Evolutionary conservation across 2,797 vertebrate genomes (phyloP), one percentile per base, ranked within the genome.

Genomic region (Arctocebus calabarensis): DNA sequence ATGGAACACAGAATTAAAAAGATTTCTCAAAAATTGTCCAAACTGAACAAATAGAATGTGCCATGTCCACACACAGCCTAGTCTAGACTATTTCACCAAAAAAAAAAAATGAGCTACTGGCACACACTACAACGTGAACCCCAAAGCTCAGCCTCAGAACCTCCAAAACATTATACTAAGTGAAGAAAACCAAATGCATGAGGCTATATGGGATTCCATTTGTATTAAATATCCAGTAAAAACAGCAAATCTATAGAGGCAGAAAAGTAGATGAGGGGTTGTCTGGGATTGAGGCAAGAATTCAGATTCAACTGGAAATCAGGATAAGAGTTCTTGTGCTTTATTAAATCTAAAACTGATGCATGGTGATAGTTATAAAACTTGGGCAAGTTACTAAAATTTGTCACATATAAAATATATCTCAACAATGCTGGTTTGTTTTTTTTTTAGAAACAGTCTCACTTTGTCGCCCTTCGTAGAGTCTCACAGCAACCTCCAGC

Each of bases 281-380:
- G 48, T 62, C 34, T 83, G 71, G 40, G 78, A 22, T 78, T 86
- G 43, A n/a, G 37, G 19, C 57, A 19, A n/a, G 32, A 89, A 89
- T 61, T 34, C 25, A 5, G 13, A 57, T 45, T 55, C 89, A 59
- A 71, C 48, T 62, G 3, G 74, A 40, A 91, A 83, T 70, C 74
- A 94, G 29, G 43, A 66, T 83, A 57, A 70, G 52, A 45, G 20
- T 74, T 81, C 48, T 70, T 83, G 74, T 23, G n/a, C 25, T 66
- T n/a, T 66, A 66, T 66, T 32, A 66, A n/a, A 78, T 85, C n/a
- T 79, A 74, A 93, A 81, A 86, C 52, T 77, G 59, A 87, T 75
- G 83, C 70, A 85, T 64, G 14, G 34, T 61, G 34, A 79, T 81
- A 32, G 48, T 81, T 92, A 32, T 19, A 90, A 91, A 93, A 87